phyloP scores from a whole-genome alignment of 2,797 vertebrate species.

The Loris lydekkerianus region DNA sequence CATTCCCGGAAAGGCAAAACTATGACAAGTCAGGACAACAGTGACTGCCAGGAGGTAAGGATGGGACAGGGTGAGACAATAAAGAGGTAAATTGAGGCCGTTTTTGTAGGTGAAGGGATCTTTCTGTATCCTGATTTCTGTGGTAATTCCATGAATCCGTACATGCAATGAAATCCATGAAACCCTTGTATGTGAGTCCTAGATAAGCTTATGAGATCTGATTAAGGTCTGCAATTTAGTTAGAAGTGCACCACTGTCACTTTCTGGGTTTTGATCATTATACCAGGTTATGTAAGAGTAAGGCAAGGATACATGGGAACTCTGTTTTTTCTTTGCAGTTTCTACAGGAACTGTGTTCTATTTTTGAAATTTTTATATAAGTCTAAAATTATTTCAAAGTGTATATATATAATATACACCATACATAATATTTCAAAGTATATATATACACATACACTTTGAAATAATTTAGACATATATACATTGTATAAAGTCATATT shows the following conservation, averaged over 20 bases:
- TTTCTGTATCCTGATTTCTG: not conserved
- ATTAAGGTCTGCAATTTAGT: not conserved
- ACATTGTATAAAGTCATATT: not conserved
- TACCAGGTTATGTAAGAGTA: slow-evolving; percentile 45
- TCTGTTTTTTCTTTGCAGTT: slow-evolving; percentile 67
- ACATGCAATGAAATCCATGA: not conserved
- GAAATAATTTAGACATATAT: not conserved
- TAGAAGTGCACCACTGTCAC: not conserved
- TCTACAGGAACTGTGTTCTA: slow-evolving; percentile 73
- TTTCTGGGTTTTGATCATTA: not conserved
- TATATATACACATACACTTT: not conserved
- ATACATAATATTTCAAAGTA: not conserved
- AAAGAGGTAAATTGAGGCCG: not conserved
- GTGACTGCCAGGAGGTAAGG: not conserved
- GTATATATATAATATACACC: not conserved
- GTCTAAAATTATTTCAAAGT: slow-evolving; percentile 71
- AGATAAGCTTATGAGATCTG: not conserved
- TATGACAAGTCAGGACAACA: not conserved
- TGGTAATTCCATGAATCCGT: not conserved
- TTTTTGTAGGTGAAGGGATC: not conserved
- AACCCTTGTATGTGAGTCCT: not conserved
- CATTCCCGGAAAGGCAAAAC: not conserved
- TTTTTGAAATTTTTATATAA: slow-evolving; percentile 73
- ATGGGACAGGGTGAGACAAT: not conserved
- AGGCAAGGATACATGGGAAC: not conserved